A percentile compares a stretch with the other conserved stretches of the same genome.
phyloP scores from a whole-genome alignment of 30 jellyfish, hydroid and myxozoan species.

The Aurelia aurita complex sp. Pacific region DNA sequence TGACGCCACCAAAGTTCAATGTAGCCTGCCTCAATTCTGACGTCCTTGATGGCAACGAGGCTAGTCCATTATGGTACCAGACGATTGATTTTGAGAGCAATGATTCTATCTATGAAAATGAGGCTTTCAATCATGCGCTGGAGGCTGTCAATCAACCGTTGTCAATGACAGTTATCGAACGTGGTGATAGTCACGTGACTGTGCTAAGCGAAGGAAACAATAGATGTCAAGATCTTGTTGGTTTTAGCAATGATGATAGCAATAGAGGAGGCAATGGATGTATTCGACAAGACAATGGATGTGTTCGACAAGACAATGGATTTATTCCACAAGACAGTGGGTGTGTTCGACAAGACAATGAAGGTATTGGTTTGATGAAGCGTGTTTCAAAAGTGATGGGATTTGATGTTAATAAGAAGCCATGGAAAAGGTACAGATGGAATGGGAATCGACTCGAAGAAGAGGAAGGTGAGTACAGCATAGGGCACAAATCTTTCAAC shows the following conservation, averaged over 20 bases:
- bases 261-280: neutral
- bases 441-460: neutral
- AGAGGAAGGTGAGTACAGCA: neutral
- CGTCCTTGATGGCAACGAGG: neutral
- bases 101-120: neutral
- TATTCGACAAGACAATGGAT: no score
- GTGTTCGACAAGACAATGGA: no score
- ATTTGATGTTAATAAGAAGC: neutral
- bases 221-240: no score
- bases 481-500: no score
- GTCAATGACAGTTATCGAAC: slow-evolving; percentile 21
- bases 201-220: no score
- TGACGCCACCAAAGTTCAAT: slow-evolving; percentile 51
- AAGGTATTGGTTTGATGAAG: no score
- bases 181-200: slow-evolving; percentile 3
- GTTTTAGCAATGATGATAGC: no score
- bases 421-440: neutral
- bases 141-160: neutral
- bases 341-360: no score
- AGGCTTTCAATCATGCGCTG: neutral
- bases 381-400: neutral
- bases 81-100: slow-evolving; percentile 21
- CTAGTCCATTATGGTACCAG: slow-evolving; percentile 34
- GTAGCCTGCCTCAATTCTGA: slow-evolving; percentile 51
- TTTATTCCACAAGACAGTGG: no score